Evolutionary conservation across 2,888 invertebrate species (phyloP).

Genomic region (Drosophila prolongata): DNA sequence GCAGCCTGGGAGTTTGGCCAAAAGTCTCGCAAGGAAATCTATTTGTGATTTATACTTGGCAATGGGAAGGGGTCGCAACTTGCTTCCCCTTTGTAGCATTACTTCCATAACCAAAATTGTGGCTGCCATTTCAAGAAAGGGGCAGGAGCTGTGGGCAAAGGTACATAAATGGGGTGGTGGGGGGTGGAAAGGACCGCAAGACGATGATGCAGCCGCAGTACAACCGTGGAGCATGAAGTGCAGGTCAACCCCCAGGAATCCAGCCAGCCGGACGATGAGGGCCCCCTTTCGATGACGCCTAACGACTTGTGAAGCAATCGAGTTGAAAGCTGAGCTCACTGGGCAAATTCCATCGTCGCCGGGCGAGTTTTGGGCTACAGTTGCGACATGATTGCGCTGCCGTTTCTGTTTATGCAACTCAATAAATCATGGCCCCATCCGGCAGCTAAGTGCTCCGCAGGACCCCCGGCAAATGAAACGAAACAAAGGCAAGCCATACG

Average conservation of each 20-base stretch:
- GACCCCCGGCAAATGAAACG: slow-evolving; percentile 53
- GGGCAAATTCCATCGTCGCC: slow-evolving; percentile 30
- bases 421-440: slow-evolving; percentile 79
- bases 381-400: slow-evolving; percentile 82
- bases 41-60: slow-evolving; percentile 75
- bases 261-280: slow-evolving; percentile 3
- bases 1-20: slow-evolving; percentile 38
- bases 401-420: slow-evolving; percentile 83
- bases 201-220: slow-evolving; percentile 32
- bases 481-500: slow-evolving; percentile 60
- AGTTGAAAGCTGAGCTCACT: slow-evolving; percentile 77
- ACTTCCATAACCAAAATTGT: slow-evolving; percentile 60
- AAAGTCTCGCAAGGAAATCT: slow-evolving; percentile 60
- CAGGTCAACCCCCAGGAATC: slow-evolving; percentile 50
- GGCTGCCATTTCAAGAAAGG: slow-evolving; percentile 18
- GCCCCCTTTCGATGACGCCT: slow-evolving; percentile 68
- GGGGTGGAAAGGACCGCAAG: slow-evolving; percentile 10
- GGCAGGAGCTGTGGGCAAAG: slow-evolving; percentile 3
- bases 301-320: slow-evolving; percentile 81
- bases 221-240: slow-evolving; percentile 64
- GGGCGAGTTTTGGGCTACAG: slow-evolving; percentile 50
- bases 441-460: slow-evolving; percentile 39
- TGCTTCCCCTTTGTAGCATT: slow-evolving; percentile 33
- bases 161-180: not conserved
- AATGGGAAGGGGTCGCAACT: slow-evolving; percentile 15